These are phyloP conservation scores for Druceiella hillmani DNA, from an alignment of 2,888 invertebrate genomes.

Conservation along the genomic window DNA sequence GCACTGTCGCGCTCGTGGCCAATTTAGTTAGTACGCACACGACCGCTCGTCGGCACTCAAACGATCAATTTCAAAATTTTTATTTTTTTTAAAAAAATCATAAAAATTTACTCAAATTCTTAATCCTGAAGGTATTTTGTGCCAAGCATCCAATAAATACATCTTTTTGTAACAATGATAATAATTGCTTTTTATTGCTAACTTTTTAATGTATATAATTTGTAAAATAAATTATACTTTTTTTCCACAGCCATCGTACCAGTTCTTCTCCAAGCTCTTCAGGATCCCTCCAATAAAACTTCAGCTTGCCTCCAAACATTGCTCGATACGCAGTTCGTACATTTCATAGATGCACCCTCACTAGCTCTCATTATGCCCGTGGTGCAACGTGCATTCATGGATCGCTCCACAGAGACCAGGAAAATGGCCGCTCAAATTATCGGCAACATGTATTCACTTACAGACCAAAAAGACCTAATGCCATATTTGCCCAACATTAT, in stretches of 20 bases:
- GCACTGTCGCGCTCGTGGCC: no score
- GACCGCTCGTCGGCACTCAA: no score
- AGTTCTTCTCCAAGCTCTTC: slow-evolving; percentile 81
- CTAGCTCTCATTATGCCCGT: slow-evolving; percentile 99
- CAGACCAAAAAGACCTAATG: slow-evolving; percentile 96
- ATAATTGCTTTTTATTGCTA: no score
- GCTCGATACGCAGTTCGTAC: slow-evolving; percentile 95
- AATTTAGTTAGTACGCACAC: no score
- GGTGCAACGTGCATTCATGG: slow-evolving; percentile 95
- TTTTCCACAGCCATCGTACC: slow-evolving; percentile 77
- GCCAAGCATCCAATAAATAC: no score
- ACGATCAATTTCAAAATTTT: no score
- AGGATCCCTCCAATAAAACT: slow-evolving; percentile 95
- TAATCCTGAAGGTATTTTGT: no score
- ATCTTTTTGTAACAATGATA: no score
- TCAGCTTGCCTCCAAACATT: slow-evolving; percentile 89
- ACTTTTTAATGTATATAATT: no score
- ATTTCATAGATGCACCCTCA: slow-evolving; percentile 98
- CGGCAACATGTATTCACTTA: slow-evolving; percentile 98
- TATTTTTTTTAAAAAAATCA: no score
- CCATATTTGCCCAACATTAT: slow-evolving; percentile 96
- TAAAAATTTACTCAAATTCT: no score
- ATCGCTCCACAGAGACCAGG: slow-evolving; percentile 94
- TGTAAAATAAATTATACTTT: no score
- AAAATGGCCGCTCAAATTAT: slow-evolving; percentile 99